These are phyloP conservation scores for Arvicanthis niloticus DNA, from an alignment of 2,113 vertebrate species.

Conservation along the genomic window DNA sequence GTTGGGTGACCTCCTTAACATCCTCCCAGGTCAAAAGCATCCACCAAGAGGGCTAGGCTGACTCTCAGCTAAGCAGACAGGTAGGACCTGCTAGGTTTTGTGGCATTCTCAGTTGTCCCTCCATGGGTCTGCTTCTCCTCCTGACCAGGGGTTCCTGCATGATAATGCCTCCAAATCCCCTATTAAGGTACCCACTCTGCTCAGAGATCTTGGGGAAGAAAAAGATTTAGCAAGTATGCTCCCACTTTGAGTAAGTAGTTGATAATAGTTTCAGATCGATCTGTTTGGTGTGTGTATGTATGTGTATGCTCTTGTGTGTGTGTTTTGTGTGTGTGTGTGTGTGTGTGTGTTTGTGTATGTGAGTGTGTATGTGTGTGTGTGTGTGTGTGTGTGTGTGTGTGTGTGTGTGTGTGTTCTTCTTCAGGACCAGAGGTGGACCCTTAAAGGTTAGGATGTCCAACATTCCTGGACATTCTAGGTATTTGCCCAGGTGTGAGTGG, in stretches of 20 bases:
- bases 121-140: neutral
- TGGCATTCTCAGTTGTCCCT: neutral
- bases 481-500: neutral
- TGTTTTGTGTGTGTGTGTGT: neutral
- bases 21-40: neutral
- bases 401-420: neutral
- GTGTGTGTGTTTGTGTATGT: neutral
- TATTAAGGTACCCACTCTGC: neutral
- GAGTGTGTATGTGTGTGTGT: neutral
- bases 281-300: neutral
- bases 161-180: neutral
- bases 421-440: neutral
- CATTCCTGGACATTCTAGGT: neutral
- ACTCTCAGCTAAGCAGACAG: neutral
- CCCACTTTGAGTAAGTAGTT: neutral
- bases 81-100: neutral
- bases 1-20: neutral
- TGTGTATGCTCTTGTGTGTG: neutral
- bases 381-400: neutral
- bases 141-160: neutral
- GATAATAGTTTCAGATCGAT: neutral
- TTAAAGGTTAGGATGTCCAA: neutral
- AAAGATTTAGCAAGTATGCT: neutral
- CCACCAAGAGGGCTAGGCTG: neutral
- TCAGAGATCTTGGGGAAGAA: neutral